Conservation (phyloP, 2,888 invertebrate genomes). For the Neoaliturus tenellus region DNA sequence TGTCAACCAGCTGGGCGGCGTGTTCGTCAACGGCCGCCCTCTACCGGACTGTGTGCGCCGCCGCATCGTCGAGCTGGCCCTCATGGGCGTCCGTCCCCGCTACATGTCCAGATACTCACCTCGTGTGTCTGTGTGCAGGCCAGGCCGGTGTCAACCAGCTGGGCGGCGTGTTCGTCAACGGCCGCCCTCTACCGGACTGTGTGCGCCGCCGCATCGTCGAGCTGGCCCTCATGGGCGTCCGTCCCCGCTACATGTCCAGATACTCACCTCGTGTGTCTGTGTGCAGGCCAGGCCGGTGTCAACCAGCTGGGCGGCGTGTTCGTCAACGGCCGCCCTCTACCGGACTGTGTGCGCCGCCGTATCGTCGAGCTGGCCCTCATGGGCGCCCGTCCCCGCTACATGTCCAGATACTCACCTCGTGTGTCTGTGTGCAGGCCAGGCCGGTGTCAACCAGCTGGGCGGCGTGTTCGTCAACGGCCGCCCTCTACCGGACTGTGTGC, state of each 20-base stretch:
- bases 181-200: constrained; percentile 96
- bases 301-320: constrained; percentile 98
- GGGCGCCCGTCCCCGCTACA: constrained; percentile 97
- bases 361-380: constrained; percentile 96
- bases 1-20: constrained; percentile 97
- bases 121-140: constrained; percentile 94
- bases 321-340: constrained; percentile 97
- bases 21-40: constrained; percentile 98
- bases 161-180: constrained; percentile 98
- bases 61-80: constrained; percentile 95
- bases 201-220: constrained; percentile 96
- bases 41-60: constrained; percentile 95
- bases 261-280: constrained; percentile 78
- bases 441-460: constrained; percentile 97
- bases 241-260: constrained; percentile 98
- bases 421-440: constrained; percentile 83
- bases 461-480: constrained; percentile 98
- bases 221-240: constrained; percentile 93
- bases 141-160: constrained; percentile 98
- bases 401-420: constrained; percentile 88
- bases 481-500: constrained; percentile 96
- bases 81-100: constrained; percentile 96
- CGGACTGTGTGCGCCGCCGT: constrained; percentile 93
- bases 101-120: constrained; percentile 96
- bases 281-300: constrained; percentile 94